Percentiles rank a stretch among this genome's conserved stretches.
These are phyloP conservation scores for Hydrotaea diabolus DNA, from an alignment of 2,888 invertebrate genomes.

Conservation along the genomic window DNA sequence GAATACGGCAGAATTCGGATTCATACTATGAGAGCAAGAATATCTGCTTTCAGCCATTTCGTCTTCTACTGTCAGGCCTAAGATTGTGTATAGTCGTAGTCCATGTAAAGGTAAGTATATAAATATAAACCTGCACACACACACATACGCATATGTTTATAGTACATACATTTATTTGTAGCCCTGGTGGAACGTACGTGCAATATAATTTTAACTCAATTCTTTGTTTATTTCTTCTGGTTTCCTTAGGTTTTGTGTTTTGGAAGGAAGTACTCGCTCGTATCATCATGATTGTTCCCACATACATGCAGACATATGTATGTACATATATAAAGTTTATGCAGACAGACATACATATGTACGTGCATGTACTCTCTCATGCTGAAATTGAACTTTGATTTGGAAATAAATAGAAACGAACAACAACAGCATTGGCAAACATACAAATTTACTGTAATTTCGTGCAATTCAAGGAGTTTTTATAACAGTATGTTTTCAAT, in stretches of 20 bases:
- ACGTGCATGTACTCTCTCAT: conserved; percentile 15
- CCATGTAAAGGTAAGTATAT: not conserved
- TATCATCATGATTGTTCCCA: conserved; percentile 16
- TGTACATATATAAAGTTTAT: no score
- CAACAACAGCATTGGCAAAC: conserved; percentile 14
- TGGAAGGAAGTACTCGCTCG: conserved; percentile 19
- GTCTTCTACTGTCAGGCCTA: conserved; percentile 4
- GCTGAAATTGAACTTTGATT: conserved; percentile 60
- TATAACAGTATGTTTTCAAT: conserved; percentile 62
- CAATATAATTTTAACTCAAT: conserved; percentile 27
- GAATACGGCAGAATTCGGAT: conserved; percentile 10
- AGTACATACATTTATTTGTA: no score
- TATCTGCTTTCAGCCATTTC: conserved; percentile 28
- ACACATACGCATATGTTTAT: no score
- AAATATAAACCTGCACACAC: not conserved
- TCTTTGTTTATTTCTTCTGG: not conserved
- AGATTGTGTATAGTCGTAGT: not conserved
- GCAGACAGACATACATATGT: no score
- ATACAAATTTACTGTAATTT: conserved; percentile 62
- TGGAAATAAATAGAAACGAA: conserved; percentile 27
- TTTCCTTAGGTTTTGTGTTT: not conserved
- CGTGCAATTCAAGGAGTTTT: conserved; percentile 59
- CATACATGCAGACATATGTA: no score
- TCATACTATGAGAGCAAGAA: conserved; percentile 4
- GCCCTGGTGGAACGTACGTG: conserved; percentile 12